These are phyloP conservation scores for Varecia variegata DNA, from an alignment of 2,797 vertebrate species.

Conservation along the genomic window DNA sequence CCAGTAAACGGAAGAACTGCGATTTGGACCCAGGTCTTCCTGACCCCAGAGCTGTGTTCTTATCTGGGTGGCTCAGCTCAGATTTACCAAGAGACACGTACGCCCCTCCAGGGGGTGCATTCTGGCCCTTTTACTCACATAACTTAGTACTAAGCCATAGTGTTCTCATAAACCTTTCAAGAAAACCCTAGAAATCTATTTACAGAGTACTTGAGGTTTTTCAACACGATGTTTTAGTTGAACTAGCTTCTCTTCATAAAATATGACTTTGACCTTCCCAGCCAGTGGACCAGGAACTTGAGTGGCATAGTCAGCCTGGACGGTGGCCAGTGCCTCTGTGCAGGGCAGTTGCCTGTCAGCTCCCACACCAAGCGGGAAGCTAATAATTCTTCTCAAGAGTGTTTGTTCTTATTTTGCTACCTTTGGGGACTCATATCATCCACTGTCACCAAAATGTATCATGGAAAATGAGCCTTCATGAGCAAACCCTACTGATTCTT, in stretches of 20 bases:
- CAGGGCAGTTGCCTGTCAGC: neutral
- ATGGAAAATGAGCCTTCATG: neutral
- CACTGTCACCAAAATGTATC: constrained; percentile 16
- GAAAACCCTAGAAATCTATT: constrained; percentile 65
- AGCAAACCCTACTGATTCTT: neutral
- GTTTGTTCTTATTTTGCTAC: constrained; percentile 56
- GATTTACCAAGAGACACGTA: neutral
- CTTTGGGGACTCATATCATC: neutral
- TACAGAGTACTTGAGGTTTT: constrained; percentile 61
- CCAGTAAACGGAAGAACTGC: neutral
- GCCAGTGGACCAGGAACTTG: neutral
- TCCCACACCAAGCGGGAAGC: neutral
- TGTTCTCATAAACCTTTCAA: constrained; percentile 66
- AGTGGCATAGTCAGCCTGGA: constrained; percentile 11
- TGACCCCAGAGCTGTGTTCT: constrained; percentile 33
- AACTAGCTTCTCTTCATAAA: constrained; percentile 48
- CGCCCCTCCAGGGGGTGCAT: neutral
- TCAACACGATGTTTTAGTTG: constrained; percentile 49
- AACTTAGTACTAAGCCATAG: constrained; percentile 23
- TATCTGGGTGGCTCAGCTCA: neutral
- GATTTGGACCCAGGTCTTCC: constrained; percentile 10
- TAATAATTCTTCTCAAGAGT: constrained; percentile 44
- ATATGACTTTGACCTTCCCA: constrained; percentile 44
- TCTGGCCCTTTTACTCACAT: neutral
- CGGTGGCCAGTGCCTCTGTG: neutral